phyloP scores from a whole-genome alignment of 2,113 vertebrate genomes.

The Oriolus oriolus region DNA sequence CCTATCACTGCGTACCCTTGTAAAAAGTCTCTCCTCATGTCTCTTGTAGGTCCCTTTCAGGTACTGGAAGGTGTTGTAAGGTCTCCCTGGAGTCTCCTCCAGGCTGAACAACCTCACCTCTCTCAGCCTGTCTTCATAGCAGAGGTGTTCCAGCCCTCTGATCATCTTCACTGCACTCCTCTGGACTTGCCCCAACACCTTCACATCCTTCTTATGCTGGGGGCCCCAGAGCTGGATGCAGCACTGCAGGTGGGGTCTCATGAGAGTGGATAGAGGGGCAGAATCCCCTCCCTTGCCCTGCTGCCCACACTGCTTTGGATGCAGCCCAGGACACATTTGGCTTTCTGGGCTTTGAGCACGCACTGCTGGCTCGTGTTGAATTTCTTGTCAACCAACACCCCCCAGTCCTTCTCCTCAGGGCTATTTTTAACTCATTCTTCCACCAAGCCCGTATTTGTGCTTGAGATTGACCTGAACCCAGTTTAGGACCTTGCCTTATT shows the following conservation, averaged over 20 bases:
- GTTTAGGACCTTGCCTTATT: background rate
- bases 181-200: background rate
- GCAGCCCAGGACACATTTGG: background rate
- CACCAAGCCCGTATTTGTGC: background rate
- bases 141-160: background rate
- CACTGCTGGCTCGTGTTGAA: background rate
- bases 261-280: background rate
- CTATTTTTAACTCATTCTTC: background rate
- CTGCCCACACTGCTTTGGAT: background rate
- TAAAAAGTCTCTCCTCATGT: background rate
- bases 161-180: background rate
- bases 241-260: background rate
- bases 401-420: background rate
- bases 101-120: background rate
- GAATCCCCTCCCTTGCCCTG: too few species aligned
- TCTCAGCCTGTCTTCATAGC: background rate
- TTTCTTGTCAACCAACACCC: background rate
- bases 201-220: background rate
- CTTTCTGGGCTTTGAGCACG: background rate
- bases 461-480: background rate
- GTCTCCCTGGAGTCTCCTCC: background rate
- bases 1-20: background rate
- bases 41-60: background rate
- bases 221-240: background rate
- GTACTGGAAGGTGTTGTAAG: background rate